Conservation (phyloP, 1,140 invertebrate species). For the Drosophila melanogaster region DNA sequence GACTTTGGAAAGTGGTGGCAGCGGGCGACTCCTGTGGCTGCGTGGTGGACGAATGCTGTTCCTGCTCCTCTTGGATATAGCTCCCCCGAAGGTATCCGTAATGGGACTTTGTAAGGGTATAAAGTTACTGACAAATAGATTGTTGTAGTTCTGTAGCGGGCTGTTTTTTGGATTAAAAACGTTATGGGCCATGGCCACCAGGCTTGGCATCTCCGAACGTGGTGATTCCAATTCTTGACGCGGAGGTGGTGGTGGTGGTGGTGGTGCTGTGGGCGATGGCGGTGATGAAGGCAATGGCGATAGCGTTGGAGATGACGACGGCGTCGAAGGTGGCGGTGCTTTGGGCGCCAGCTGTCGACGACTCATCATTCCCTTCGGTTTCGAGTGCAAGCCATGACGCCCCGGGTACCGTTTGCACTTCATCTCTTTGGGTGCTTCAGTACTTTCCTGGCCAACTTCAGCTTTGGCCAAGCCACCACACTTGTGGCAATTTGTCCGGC, state of each 20-base stretch:
- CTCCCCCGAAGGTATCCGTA: slow-evolving; percentile 46
- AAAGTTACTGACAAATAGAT: slow-evolving; percentile 45
- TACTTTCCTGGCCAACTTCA: not conserved
- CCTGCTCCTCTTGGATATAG: slow-evolving; percentile 52
- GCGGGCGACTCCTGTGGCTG: slow-evolving; percentile 29
- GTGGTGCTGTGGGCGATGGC: slow-evolving; percentile 6
- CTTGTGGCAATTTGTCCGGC: slow-evolving; percentile 13
- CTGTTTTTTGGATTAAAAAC: slow-evolving; percentile 20
- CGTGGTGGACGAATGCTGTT: not conserved
- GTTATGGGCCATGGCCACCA: slow-evolving; percentile 33
- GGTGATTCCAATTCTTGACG: slow-evolving; percentile 12
- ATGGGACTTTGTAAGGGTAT: slow-evolving; percentile 53
- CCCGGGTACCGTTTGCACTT: slow-evolving; percentile 18
- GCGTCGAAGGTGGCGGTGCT: slow-evolving; percentile 12
- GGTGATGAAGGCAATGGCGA: slow-evolving; percentile 9
- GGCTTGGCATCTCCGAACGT: slow-evolving; percentile 20
- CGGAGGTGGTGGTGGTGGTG: not conserved
- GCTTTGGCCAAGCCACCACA: slow-evolving; percentile 19
- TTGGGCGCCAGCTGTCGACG: slow-evolving; percentile 6
- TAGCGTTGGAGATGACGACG: slow-evolving; percentile 7
- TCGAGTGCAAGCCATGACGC: slow-evolving; percentile 31
- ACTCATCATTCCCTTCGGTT: slow-evolving; percentile 14
- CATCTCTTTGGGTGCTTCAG: not conserved
- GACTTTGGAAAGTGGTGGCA: slow-evolving; percentile 49
- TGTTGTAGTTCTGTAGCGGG: slow-evolving; percentile 9